Evolutionary conservation across 2,888 invertebrate genomes (phyloP).

Genomic region (Darwinula stevensoni): DNA sequence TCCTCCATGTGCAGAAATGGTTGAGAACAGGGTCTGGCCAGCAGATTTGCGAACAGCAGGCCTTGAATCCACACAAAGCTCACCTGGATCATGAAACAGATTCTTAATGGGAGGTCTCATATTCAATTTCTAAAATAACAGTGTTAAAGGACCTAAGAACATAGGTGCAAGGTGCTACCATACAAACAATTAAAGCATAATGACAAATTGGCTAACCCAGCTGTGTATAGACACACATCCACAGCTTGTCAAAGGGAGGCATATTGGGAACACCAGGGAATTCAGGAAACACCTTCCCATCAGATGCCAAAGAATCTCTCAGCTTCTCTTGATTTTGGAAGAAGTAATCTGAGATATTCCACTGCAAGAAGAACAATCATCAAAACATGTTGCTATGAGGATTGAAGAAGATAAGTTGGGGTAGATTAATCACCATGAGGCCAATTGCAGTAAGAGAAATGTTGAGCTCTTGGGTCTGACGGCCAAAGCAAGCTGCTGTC

Average conservation of each 20-base stretch:
- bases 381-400: constrained; percentile 4
- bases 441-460: constrained; percentile 91
- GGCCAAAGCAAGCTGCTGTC: constrained; percentile 80
- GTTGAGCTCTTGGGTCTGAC: constrained; percentile 83
- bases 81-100: too few species aligned
- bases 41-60: constrained; percentile 92
- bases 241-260: constrained; percentile 66
- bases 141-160: too few species aligned
- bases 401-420: constrained; percentile 4
- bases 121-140: too few species aligned
- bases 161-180: too few species aligned
- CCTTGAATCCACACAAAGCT: constrained; percentile 72
- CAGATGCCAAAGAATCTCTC: constrained; percentile 36
- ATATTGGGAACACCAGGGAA: constrained; percentile 53
- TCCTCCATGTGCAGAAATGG: constrained; percentile 78
- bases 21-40: constrained; percentile 88
- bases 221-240: constrained; percentile 79
- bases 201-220: constrained; percentile 24
- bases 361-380: constrained; percentile 23
- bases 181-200: not conserved
- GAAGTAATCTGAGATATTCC: constrained; percentile 95
- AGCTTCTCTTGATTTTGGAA: constrained; percentile 76
- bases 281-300: constrained; percentile 40
- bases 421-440: constrained; percentile 35
- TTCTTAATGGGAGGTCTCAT: too few species aligned